phyloP scores from a whole-genome alignment of 2,797 vertebrate species.

The Xenentodon cancila region DNA sequence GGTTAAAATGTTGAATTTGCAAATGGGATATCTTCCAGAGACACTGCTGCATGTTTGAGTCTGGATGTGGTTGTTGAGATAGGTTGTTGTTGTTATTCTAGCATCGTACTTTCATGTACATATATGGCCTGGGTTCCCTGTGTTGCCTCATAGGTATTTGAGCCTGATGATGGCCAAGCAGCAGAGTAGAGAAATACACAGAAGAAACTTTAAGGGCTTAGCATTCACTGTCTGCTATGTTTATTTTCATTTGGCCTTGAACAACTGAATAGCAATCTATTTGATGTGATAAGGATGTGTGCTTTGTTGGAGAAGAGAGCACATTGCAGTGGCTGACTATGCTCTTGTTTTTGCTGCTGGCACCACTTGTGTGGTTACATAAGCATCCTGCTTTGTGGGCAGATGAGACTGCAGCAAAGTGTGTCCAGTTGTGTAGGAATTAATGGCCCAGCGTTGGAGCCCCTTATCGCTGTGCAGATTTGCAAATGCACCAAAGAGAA shows the following conservation, averaged over 20 bases:
- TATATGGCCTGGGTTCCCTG: slow-evolving; percentile 59
- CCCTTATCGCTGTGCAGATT: slow-evolving; percentile 41
- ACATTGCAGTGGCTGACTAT: slow-evolving; percentile 56
- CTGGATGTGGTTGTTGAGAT: slow-evolving; percentile 22
- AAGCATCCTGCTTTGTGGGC: slow-evolving; percentile 71
- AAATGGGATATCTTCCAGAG: slow-evolving; percentile 14
- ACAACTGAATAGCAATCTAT: slow-evolving; percentile 36
- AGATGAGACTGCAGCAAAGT: slow-evolving; percentile 69
- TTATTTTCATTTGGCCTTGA: slow-evolving; percentile 53
- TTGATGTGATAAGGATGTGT: slow-evolving; percentile 56
- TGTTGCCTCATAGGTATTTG: slow-evolving; percentile 44
- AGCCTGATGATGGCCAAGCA: slow-evolving; percentile 23
- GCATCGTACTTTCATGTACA: slow-evolving; percentile 28
- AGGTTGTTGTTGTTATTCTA: slow-evolving; percentile 13
- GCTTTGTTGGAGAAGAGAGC: slow-evolving; percentile 57
- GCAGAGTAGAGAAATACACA: slow-evolving; percentile 33
- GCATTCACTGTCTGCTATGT: slow-evolving; percentile 30
- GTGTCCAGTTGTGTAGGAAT: slow-evolving; percentile 67
- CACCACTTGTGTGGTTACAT: slow-evolving; percentile 63
- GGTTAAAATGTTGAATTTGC: slow-evolving; percentile 5
- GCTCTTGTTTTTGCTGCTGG: slow-evolving; percentile 69
- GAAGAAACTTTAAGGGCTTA: slow-evolving; percentile 27
- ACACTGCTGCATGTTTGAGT: slow-evolving; percentile 3
- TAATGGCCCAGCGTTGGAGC: slow-evolving; percentile 39
- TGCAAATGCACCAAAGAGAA: slow-evolving; percentile 34